Percentiles rank a stretch among this genome's conserved stretches.
These are phyloP conservation scores for Gracilinanus agilis DNA, from an alignment of 2,113 vertebrate species.

Conservation along the genomic window DNA sequence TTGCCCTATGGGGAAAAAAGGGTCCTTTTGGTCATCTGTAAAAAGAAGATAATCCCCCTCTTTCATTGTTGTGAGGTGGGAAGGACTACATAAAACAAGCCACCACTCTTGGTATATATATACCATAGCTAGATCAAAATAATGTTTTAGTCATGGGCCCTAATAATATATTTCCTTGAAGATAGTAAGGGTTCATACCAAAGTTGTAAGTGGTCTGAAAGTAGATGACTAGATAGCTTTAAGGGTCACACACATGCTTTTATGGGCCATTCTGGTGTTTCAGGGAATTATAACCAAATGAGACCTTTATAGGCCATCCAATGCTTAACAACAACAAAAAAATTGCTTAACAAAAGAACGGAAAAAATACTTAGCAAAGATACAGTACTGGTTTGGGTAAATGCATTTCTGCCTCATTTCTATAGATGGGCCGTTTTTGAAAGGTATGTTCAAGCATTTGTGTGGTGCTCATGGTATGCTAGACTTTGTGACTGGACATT, in stretches of 20 bases:
- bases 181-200: not conserved
- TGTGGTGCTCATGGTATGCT: not conserved
- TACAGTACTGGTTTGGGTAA: not conserved
- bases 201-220: not conserved
- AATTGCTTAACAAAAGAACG: not conserved
- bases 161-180: not conserved
- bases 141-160: not conserved
- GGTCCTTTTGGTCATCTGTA: constrained; percentile 35
- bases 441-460: not conserved
- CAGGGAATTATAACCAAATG: not conserved
- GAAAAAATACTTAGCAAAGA: not conserved
- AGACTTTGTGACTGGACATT: not conserved
- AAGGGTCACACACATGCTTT: not conserved
- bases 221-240: not conserved
- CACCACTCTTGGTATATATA: not conserved
- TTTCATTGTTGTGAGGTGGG: not conserved
- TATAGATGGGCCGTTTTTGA: not conserved
- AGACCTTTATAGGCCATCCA: not conserved
- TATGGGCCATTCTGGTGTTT: not conserved
- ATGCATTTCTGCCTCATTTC: not conserved
- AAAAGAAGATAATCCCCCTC: not conserved
- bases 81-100: not conserved
- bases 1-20: not conserved
- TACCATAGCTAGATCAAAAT: not conserved
- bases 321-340: not conserved